phyloP scores from a whole-genome alignment of 2,888 invertebrate species.

The Mactromeris polynyma region DNA sequence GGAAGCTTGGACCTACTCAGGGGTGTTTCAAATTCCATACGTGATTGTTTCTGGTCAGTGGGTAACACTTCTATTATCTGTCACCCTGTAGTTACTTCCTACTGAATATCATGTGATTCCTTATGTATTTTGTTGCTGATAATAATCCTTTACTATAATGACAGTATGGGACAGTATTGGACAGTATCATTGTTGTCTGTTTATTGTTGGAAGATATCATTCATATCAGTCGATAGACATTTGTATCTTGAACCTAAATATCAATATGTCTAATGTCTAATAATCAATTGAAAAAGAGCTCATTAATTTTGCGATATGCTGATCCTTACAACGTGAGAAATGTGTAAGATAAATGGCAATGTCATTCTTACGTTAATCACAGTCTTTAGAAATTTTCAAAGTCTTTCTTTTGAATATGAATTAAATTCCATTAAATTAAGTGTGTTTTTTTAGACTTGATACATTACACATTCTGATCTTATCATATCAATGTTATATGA shows the following conservation, averaged over 20 bases:
- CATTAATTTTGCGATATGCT: background rate
- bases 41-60: too few relatives aligned
- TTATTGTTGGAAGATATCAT: background rate
- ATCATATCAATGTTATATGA: background rate
- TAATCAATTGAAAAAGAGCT: background rate
- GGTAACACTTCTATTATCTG: too few relatives aligned
- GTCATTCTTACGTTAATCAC: background rate
- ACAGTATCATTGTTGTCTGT: background rate
- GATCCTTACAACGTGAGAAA: background rate
- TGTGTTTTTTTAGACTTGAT: background rate
- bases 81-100: too few relatives aligned
- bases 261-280: background rate
- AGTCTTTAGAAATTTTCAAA: background rate
- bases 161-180: too few relatives aligned
- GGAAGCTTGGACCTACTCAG: too few relatives aligned
- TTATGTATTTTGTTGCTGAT: too few relatives aligned
- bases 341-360: background rate
- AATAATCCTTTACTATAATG: too few relatives aligned
- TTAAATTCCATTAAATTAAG: background rate
- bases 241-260: background rate
- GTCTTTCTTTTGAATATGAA: background rate
- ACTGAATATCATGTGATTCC: too few relatives aligned
- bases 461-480: background rate
- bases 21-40: too few relatives aligned
- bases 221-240: background rate